Conservation (phyloP, 1,140 invertebrate genomes). For the Branchinecta lindahli region DNA sequence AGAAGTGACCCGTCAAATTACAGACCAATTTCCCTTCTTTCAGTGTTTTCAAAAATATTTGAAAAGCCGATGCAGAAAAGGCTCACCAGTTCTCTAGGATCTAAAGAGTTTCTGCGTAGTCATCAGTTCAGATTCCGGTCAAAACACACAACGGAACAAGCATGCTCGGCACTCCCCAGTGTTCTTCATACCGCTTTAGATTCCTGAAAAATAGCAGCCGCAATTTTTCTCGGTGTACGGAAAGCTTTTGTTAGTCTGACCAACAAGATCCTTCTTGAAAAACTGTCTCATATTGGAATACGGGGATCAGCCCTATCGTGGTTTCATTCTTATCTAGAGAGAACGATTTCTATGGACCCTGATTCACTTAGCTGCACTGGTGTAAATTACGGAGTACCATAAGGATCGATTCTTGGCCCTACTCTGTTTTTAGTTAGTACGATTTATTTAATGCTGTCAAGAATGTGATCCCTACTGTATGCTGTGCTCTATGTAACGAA, state of each 20-base stretch:
- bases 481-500: background rate
- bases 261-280: too few relatives aligned
- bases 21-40: too few relatives aligned
- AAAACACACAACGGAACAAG: conserved; percentile 4
- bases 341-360: conserved; percentile 5
- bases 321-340: background rate
- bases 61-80: conserved; percentile 8
- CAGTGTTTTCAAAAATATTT: conserved; percentile 9
- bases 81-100: background rate
- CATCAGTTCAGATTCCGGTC: conserved; percentile 7
- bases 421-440: conserved; percentile 1
- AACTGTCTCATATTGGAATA: conserved; percentile 3
- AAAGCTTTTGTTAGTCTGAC: too few relatives aligned
- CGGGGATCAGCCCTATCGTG: conserved; percentile 3
- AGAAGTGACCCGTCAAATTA: conserved; percentile 7
- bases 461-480: conserved; percentile 3
- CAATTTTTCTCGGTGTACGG: too few relatives aligned
- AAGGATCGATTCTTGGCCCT: conserved; percentile 8
- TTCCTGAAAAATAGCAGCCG: too few relatives aligned
- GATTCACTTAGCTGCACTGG: conserved; percentile 1
- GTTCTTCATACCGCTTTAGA: conserved; percentile 3
- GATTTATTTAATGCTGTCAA: background rate
- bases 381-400: too few relatives aligned
- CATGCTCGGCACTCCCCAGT: background rate
- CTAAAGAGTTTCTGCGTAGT: conserved; percentile 8